Evolutionary conservation across 1,140 invertebrate genomes (phyloP), one percentile per base, ranked within the genome.

Genomic region (Thaumetopoea pityocampa): DNA sequence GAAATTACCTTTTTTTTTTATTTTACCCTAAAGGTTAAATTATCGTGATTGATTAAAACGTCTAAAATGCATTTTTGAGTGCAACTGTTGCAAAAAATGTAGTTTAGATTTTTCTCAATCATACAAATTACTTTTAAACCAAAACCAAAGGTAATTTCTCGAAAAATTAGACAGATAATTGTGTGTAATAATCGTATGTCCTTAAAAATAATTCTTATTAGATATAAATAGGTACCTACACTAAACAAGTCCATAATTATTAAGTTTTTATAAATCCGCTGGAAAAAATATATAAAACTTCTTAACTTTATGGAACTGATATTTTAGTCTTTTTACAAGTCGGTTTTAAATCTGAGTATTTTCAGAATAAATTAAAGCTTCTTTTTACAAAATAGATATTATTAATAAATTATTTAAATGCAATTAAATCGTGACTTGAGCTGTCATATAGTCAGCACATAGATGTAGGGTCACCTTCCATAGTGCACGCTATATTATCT

Each of bases 401-500:
- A 59, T 76, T 10, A 71, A 83, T 74, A 74, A 77, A 78, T 81
- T 71, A 82, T 48, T 58, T 82, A 80, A 83, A 80, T 77, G 78
- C 71, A 82, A 81, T 83, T 60, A 80, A 77, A 76, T 85, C 67
- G 53, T 67, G 53, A 72, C 56, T 68, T 55, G 63, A 16, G 46
- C 62, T 77, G 62, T 76, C 67, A 76, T 72, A 79, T 83, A 81
- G 85, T 86, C 83, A 86, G 85, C 85, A 85, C 64, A 85, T 77
- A 62, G 81, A 79, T 43, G 81, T 64, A 42, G 85, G 83, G 54
- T 94, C 93, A 41, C 94, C 94, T 82, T 95, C 94, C 58, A 96
- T 89, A 43, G 93, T 96, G 83, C 92, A 95, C 32, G 93, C 93
- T 58, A 96, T 94, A 79, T 93, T 95, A 78, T 96, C 94, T 71